Conservation (phyloP, 1,140 invertebrate genomes). For the Branchinecta lynchi region DNA sequence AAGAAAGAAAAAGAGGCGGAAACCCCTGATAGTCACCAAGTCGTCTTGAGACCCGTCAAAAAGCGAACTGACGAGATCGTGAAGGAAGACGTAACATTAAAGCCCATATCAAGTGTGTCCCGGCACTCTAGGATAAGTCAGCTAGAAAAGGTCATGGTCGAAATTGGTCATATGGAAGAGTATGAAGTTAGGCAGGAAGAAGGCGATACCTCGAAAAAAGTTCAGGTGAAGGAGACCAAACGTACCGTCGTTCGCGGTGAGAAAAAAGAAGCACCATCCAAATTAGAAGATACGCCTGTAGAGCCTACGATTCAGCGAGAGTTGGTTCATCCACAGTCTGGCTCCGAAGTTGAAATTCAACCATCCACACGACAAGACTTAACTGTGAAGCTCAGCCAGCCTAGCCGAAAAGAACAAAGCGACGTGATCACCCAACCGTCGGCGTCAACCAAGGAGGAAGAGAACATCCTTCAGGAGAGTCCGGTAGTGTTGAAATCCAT, state of each 20-base stretch:
- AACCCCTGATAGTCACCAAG: constrained; percentile 13
- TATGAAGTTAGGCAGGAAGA: not conserved
- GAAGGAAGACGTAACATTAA: not conserved
- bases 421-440: not conserved
- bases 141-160: not conserved
- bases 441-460: not conserved
- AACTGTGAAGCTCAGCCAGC: no score
- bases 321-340: not conserved
- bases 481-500: not conserved
- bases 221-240: not conserved
- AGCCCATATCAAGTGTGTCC: constrained; percentile 14
- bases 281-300: not conserved
- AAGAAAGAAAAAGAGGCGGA: constrained; percentile 15
- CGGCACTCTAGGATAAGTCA: not conserved
- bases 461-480: no score
- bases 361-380: no score
- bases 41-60: constrained; percentile 18
- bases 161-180: not conserved
- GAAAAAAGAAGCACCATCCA: not conserved
- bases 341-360: not conserved
- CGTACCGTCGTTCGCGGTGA: not conserved
- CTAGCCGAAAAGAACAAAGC: not conserved
- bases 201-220: not conserved
- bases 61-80: not conserved
- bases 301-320: not conserved